Percentiles rank a stretch among this genome's conserved stretches.
Evolutionary conservation across 2,888 invertebrate species (phyloP).

Genomic region (Pteria penguin): DNA sequence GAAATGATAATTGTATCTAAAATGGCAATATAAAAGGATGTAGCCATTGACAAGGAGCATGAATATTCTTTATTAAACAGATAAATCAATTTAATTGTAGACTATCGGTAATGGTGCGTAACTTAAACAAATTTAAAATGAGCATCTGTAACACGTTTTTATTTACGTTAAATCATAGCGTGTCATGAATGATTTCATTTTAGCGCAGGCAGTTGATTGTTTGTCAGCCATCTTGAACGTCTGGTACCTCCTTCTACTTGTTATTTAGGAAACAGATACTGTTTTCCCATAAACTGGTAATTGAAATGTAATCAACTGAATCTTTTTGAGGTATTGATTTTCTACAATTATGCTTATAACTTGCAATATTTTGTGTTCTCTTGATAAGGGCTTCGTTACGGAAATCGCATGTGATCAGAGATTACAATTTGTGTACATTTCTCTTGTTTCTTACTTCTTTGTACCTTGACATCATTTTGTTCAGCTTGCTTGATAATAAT

Average conservation of each 20-base stretch:
- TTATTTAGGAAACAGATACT: background rate
- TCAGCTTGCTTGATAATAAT: no score
- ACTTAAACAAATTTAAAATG: slow-evolving; percentile 17
- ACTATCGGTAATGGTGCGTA: slow-evolving; percentile 17
- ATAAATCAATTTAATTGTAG: slow-evolving; percentile 29
- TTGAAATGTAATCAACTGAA: background rate
- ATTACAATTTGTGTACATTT: no score
- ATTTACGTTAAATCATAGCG: slow-evolving; percentile 3
- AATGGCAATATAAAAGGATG: slow-evolving; percentile 15
- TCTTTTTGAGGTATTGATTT: background rate
- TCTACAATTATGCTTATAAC: no score
- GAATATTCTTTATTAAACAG: slow-evolving; percentile 9
- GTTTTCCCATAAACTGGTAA: background rate
- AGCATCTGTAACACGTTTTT: slow-evolving; percentile 27
- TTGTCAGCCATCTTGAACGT: slow-evolving; percentile 3
- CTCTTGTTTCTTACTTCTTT: no score
- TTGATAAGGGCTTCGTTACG: no score
- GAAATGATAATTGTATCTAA: slow-evolving; percentile 16
- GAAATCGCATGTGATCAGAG: no score
- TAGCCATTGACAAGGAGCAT: slow-evolving; percentile 12
- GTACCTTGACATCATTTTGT: no score
- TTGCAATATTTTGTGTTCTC: no score
- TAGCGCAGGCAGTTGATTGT: slow-evolving; percentile 3
- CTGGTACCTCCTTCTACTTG: slow-evolving; percentile 3
- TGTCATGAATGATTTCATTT: slow-evolving; percentile 25